Conservation (phyloP, 2,113 vertebrate species). For the Poeciliopsis prolifica region DNA sequence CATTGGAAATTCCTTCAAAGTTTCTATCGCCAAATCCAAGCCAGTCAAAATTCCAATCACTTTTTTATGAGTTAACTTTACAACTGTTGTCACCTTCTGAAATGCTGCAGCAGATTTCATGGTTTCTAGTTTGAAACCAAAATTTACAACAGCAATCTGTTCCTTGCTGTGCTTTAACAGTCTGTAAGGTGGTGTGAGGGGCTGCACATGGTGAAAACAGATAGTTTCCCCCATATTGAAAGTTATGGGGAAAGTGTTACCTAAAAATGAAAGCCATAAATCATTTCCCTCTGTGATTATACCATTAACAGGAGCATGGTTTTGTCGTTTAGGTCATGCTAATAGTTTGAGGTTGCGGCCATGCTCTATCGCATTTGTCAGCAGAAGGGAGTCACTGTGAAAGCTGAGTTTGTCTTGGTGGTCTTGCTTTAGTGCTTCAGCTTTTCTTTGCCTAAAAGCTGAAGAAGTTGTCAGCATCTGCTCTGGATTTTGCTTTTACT, state of each 20-base stretch:
- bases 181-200: constrained; percentile 73
- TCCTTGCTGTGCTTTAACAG: constrained; percentile 81
- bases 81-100: constrained; percentile 61
- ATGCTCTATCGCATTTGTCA: constrained; percentile 53
- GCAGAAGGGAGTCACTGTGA: constrained; percentile 50
- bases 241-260: constrained; percentile 78
- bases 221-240: constrained; percentile 80
- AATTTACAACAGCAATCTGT: constrained; percentile 84
- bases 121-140: constrained; percentile 75
- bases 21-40: constrained; percentile 59
- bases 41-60: constrained; percentile 62
- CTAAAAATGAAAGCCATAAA: constrained; percentile 83
- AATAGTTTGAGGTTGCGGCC: constrained; percentile 77
- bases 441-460: constrained; percentile 51
- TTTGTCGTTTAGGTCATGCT: constrained; percentile 81
- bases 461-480: constrained; percentile 78
- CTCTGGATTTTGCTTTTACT: constrained; percentile 58
- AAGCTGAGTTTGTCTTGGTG: constrained; percentile 60
- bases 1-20: constrained; percentile 69
- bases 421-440: constrained; percentile 46
- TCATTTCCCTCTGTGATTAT: constrained; percentile 78
- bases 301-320: constrained; percentile 81
- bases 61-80: constrained; percentile 59
- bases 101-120: constrained; percentile 65
- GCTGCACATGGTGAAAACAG: constrained; percentile 79